Evolutionary conservation across 2,888 invertebrate genomes (phyloP), one percentile per base, ranked within the genome.

Genomic region (Polyommatus icarus): DNA sequence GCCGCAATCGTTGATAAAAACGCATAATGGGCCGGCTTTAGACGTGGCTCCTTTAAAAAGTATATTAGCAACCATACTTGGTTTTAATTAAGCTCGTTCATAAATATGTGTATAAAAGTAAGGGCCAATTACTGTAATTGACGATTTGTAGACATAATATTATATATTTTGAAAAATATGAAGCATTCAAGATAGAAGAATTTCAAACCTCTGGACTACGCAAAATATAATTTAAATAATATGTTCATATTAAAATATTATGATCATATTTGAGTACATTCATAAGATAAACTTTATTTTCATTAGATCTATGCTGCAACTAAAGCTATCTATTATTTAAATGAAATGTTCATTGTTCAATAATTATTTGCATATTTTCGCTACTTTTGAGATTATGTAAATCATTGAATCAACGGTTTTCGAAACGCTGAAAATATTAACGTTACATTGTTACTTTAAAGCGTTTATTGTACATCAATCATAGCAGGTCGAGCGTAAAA

Each of bases 391-490:
- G 24, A 29, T 15, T 15, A 1, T 12, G 10, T 32, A 29, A 67
- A 29, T 67, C 4, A 67, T 32, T 67, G 67, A 67, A 67, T 32
- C 29, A 2, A 5, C 18, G 15, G 15, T 67, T 29, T 67, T 0
- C 67, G 72, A 72, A 40, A 40, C 36, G 7, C 40, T 20, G 36
- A 36, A 72, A 0, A 40, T 40, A 67, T 71, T 54, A 46, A 71
- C 71, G 54, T 72, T 72, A 77, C 77, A 77, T 72, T 77, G 77
- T 77, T 36, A 77, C 32, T 72, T 72, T 32, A 72, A 72, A 46
- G 54, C 46, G 59, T 77, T 77, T 59, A 77, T 77, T 72, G 57
- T 59, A 59, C 77, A 77, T 77, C 77, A 73, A 76, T 76, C 73
- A 59, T 73, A 40, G 50, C 36, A 59, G 40, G 32, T 29, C 76